Evolutionary conservation across 2,797 vertebrate genomes (phyloP).

Genomic region (Salmo trutta): DNA sequence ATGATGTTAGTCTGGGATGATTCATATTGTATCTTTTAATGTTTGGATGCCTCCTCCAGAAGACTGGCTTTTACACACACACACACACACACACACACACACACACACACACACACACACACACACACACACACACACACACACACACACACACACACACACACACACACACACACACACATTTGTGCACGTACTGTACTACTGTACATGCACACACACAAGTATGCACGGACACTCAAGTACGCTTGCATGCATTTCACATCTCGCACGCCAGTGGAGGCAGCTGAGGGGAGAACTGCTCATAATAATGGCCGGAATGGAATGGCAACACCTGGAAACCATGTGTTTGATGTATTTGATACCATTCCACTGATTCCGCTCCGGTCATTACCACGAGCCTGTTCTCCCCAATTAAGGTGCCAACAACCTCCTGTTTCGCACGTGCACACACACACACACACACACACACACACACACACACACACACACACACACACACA

Average conservation of each 20-base stretch:
- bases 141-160: neutral
- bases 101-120: neutral
- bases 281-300: too few relatives aligned
- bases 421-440: neutral
- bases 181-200: neutral
- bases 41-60: neutral
- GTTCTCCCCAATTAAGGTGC: too few relatives aligned
- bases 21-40: neutral
- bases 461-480: constrained; percentile 1
- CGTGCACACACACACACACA: constrained; percentile 1
- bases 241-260: too few relatives aligned
- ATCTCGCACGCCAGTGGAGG: too few relatives aligned
- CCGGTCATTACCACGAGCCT: too few relatives aligned
- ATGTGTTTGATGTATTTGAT: too few relatives aligned
- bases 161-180: neutral
- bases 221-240: neutral
- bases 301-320: too few relatives aligned
- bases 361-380: too few relatives aligned
- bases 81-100: neutral
- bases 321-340: too few relatives aligned
- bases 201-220: neutral
- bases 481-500: neutral
- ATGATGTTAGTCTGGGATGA: neutral
- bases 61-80: neutral
- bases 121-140: neutral